These are phyloP conservation scores for Hydractinia symbiolongicarpus DNA, from an alignment of 30 jellyfish, hydroid and myxozoan species.

Conservation along the genomic window DNA sequence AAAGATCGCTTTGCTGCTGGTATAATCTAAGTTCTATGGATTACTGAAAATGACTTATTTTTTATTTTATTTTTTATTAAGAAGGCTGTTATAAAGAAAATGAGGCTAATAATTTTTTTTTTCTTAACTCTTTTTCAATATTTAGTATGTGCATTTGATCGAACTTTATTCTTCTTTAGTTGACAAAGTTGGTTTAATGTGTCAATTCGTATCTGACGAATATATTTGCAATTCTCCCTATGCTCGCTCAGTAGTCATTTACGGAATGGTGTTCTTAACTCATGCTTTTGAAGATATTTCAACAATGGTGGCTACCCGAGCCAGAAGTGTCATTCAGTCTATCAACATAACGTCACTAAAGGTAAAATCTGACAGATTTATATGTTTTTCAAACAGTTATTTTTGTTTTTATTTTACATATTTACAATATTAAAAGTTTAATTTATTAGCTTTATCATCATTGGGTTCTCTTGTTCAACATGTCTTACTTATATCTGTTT, in stretches of 20 bases:
- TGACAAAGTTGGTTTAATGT: slow-evolving; percentile 75
- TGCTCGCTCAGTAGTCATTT: slow-evolving; percentile 68
- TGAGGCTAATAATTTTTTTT: no score
- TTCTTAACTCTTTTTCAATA: background rate
- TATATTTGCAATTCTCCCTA: slow-evolving; percentile 7
- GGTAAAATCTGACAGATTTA: slow-evolving; percentile 31
- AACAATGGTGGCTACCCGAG: slow-evolving; percentile 72
- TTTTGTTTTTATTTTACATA: background rate
- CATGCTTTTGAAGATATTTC: slow-evolving; percentile 74
- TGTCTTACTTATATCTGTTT: background rate
- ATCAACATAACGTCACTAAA: slow-evolving; percentile 57
- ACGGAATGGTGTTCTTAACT: slow-evolving; percentile 59
- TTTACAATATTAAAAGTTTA: background rate
- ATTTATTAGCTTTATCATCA: background rate
- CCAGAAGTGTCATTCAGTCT: slow-evolving; percentile 70
- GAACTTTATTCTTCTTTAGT: slow-evolving; percentile 42
- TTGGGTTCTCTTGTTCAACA: background rate
- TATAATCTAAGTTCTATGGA: background rate
- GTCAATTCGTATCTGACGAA: slow-evolving; percentile 61
- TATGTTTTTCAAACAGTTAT: background rate
- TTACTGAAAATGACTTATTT: no score
- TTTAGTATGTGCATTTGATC: background rate
- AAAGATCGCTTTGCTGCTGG: slow-evolving; percentile 86
- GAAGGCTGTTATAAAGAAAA: no score
- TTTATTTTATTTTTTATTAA: no score